phyloP scores from a whole-genome alignment of 2,113 vertebrate genomes.

The Phyllopteryx taeniolatus region DNA sequence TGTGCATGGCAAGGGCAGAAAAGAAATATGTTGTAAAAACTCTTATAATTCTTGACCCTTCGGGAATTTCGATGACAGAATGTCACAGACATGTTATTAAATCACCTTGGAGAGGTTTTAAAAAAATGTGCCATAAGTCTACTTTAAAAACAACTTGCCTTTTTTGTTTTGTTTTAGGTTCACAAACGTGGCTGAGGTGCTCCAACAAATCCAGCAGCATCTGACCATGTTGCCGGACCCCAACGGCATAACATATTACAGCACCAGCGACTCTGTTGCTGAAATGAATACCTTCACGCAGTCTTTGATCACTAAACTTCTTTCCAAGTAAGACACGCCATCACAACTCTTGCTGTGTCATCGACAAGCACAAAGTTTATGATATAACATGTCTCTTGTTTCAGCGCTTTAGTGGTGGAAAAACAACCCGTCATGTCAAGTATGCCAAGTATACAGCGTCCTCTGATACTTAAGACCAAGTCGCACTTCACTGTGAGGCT shows the following conservation, averaged over 20 bases:
- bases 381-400: conserved; percentile 1
- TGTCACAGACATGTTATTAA: too few species aligned
- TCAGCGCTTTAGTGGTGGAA: conserved; percentile 91
- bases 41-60: too few species aligned
- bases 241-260: conserved; percentile 73
- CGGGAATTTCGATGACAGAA: too few species aligned
- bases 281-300: conserved; percentile 63
- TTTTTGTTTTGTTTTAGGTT: conserved; percentile 74
- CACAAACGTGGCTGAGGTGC: conserved; percentile 78
- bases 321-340: conserved; percentile 75
- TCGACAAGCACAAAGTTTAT: neutral
- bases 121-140: neutral
- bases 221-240: conserved; percentile 86
- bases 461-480: conserved; percentile 84
- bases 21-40: too few species aligned
- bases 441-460: conserved; percentile 73
- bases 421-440: conserved; percentile 87
- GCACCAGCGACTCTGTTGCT: conserved; percentile 69
- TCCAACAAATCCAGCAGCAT: conserved; percentile 81
- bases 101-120: too few species aligned
- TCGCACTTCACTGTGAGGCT: conserved; percentile 83
- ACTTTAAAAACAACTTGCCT: neutral
- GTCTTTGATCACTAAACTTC: conserved; percentile 78
- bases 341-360: neutral
- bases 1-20: too few species aligned